Evolutionary conservation across 2,797 vertebrate species (phyloP), one percentile per base, ranked within the genome.

Genomic region (Anas georgica): DNA sequence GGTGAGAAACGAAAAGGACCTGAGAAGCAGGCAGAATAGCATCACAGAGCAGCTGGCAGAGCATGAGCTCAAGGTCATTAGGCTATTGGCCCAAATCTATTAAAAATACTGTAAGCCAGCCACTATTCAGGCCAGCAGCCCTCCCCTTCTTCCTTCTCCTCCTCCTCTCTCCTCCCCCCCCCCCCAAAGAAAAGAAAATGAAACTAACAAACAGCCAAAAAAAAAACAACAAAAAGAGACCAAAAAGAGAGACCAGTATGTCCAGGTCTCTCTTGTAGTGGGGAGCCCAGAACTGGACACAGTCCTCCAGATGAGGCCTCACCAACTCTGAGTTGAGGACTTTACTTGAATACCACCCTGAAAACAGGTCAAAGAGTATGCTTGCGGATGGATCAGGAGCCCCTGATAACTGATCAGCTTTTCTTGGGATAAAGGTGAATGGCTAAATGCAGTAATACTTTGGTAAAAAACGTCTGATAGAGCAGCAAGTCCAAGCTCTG

Each of bases 41-140:
- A 64, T 67, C 48, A 50, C 5, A 0, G 68, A 94, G 55, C 86
- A 95, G 91, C 85, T 96, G 94, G 92, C 52, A 80, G 83, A 80
- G 82, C 88, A 68, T 12, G 77, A 95, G 76, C 89, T 93, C 93
- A 95, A 95, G 93, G 75, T 93, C 70, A 64, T 74, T 86, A 93
- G 77, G 79, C 69, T 90, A 79, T 66, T 95, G 55, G 87, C 93
- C 70, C 35, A 94, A 82, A 92, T 70, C n/a, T 80, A 80, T 84
- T 37, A 78, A 82, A 82, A 90, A 72, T 67, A 59, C 35, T 9
- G n/a, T 84, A 86, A 39, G 29, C 16, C 59, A 81, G 43, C 50
- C 69, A 83, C 70, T 58, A 50, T 45, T 72, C 55, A 82, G 31
- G 52, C 67, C 0, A 1, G 59, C 66, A 90, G 45, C 46, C 64